Conservation (phyloP, 2,113 vertebrate genomes). For the Paratilapia polleni region DNA sequence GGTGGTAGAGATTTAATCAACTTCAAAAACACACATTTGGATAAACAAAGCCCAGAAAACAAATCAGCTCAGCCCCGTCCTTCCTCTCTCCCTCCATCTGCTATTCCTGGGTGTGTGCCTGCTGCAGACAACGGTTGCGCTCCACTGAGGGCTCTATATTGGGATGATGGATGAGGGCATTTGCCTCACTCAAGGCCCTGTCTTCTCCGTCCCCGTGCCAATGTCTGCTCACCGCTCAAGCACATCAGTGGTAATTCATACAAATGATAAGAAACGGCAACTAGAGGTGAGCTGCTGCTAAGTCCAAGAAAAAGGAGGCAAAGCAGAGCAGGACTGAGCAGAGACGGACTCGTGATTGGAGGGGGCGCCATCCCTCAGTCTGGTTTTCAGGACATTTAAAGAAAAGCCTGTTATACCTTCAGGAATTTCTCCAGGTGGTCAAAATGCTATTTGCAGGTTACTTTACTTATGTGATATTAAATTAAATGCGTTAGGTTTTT, state of each 20-base stretch:
- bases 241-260: conserved; percentile 67
- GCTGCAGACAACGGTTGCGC: conserved; percentile 63
- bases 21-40: conserved; percentile 48
- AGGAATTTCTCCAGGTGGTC: not conserved
- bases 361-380: not conserved
- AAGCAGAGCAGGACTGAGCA: not conserved
- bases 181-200: conserved; percentile 71
- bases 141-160: conserved; percentile 69
- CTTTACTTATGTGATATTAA: not conserved
- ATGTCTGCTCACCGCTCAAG: conserved; percentile 62
- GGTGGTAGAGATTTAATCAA: conserved; percentile 64
- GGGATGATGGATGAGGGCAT: conserved; percentile 78
- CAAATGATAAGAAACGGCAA: conserved; percentile 70
- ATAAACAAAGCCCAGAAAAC: conserved; percentile 54
- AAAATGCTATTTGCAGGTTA: not conserved
- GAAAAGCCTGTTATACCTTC: not conserved
- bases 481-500: not conserved
- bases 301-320: conserved; percentile 8
- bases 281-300: conserved; percentile 40
- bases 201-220: conserved; percentile 57
- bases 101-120: conserved; percentile 70
- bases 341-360: not conserved
- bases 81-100: conserved; percentile 63
- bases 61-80: conserved; percentile 22
- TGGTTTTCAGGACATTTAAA: not conserved